Percentiles rank a stretch among this genome's conserved stretches.
These are phyloP conservation scores for Aurelia sp. DNA, from an alignment of 30 jellyfish, hydroid and myxozoan species.

Conservation along the genomic window DNA sequence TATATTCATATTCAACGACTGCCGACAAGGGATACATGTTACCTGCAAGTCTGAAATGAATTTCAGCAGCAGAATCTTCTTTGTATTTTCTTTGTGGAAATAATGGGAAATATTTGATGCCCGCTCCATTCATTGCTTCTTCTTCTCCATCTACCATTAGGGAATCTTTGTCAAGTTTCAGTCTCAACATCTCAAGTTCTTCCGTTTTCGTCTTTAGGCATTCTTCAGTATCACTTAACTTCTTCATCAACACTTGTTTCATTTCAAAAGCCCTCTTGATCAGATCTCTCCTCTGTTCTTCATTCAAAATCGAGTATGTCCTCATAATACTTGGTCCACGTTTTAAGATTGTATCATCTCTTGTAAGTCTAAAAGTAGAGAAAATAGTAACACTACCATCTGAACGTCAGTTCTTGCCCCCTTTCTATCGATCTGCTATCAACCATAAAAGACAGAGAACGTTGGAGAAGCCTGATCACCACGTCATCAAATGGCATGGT, in stretches of 20 bases:
- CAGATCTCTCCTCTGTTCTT: constrained; percentile 68
- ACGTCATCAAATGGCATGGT: too few relatives aligned
- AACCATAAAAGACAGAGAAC: too few relatives aligned
- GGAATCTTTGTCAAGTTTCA: constrained; percentile 41
- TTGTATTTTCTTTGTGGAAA: constrained; percentile 57
- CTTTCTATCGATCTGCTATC: too few relatives aligned
- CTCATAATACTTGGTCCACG: constrained; percentile 79
- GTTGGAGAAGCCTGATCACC: too few relatives aligned
- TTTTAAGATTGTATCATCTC: constrained; percentile 41
- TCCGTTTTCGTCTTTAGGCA: constrained; percentile 29
- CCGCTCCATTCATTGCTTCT: constrained; percentile 60
- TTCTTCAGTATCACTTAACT: constrained; percentile 46
- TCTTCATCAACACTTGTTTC: constrained; percentile 42
- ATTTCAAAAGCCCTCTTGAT: constrained; percentile 66
- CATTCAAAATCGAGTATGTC: constrained; percentile 60
- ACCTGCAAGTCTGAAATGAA: constrained; percentile 81
- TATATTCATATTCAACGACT: too few relatives aligned
- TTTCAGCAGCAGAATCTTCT: constrained; percentile 76
- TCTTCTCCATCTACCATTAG: constrained; percentile 65
- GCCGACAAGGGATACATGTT: neutral
- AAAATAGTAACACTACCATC: too few relatives aligned
- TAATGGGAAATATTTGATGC: constrained; percentile 39
- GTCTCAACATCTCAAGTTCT: constrained; percentile 52
- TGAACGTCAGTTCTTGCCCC: too few relatives aligned
- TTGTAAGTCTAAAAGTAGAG: constrained; percentile 6